phyloP scores from a whole-genome alignment of 92 coral and sea anemone species.

The Porites lobata region DNA sequence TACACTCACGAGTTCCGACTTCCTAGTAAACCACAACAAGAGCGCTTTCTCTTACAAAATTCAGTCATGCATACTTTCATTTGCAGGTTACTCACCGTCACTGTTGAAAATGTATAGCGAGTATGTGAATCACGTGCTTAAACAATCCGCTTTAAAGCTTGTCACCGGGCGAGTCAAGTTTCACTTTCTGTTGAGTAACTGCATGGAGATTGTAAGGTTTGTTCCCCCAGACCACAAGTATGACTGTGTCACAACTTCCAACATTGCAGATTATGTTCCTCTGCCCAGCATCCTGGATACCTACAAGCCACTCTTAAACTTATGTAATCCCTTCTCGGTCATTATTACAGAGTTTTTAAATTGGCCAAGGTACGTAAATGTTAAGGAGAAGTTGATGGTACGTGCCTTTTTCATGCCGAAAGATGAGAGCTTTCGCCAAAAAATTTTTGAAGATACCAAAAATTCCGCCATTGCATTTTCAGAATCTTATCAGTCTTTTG shows the following conservation, averaged over 20 bases:
- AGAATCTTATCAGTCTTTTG: slow-evolving; percentile 3
- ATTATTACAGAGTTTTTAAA: slow-evolving; percentile 70
- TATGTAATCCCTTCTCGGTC: slow-evolving; percentile 49
- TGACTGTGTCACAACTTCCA: slow-evolving; percentile 76
- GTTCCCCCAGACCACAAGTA: slow-evolving; percentile 53
- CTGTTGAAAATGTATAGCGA: slow-evolving; percentile 68
- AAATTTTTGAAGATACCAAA: slow-evolving; percentile 62
- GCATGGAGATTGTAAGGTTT: slow-evolving; percentile 54
- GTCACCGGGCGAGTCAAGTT: slow-evolving; percentile 55
- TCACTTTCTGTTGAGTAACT: slow-evolving; percentile 64
- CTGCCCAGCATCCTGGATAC: slow-evolving; percentile 45
- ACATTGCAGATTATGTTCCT: slow-evolving; percentile 66
- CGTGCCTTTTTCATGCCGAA: background rate
- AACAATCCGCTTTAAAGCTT: slow-evolving; percentile 36
- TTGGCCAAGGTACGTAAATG: slow-evolving; percentile 22
- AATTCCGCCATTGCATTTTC: slow-evolving; percentile 50
- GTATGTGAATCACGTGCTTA: slow-evolving; percentile 67
- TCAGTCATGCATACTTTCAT: slow-evolving; percentile 44
- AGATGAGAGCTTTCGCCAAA: slow-evolving; percentile 26
- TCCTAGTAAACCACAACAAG: background rate
- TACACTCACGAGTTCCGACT: slow-evolving; percentile 65
- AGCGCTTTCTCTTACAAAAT: slow-evolving; percentile 40
- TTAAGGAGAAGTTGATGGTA: background rate
- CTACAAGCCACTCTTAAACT: slow-evolving; percentile 52
- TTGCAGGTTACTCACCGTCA: slow-evolving; percentile 48